phyloP scores from a whole-genome alignment of 2,888 invertebrate species.

The Bellardia bayeri region DNA sequence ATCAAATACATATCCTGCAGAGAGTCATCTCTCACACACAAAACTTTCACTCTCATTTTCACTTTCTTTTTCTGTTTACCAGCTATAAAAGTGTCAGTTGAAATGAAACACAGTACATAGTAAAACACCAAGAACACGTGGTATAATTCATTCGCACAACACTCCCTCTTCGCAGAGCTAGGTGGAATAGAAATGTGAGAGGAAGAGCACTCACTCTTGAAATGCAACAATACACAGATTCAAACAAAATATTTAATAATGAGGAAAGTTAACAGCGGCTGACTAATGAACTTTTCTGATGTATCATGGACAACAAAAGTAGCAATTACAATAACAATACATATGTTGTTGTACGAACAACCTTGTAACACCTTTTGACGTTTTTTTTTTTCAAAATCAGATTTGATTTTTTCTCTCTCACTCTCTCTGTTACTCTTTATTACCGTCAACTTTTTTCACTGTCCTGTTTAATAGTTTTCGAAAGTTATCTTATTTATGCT shows the following conservation, averaged over 20 bases:
- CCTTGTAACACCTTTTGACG: conserved; percentile 42
- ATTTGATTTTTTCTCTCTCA: background rate
- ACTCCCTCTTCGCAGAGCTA: background rate
- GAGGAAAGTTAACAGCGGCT: conserved; percentile 44
- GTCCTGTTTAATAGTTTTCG: background rate
- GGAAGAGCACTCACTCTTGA: background rate
- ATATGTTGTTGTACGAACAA: conserved; percentile 5
- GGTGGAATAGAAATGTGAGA: background rate
- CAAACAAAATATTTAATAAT: conserved; percentile 5
- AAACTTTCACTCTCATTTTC: background rate
- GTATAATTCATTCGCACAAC: background rate
- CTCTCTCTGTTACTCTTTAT: background rate
- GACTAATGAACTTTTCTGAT: conserved; percentile 62
- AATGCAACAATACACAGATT: background rate
- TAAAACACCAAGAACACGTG: conserved; percentile 39
- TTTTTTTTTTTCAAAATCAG: background rate
- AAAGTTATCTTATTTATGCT: background rate
- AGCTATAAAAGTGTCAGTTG: conserved; percentile 18
- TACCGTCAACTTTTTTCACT: background rate
- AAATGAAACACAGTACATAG: no score
- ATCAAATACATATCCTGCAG: background rate
- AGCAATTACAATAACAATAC: conserved; percentile 7
- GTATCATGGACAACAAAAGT: conserved; percentile 4
- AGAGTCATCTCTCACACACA: background rate
- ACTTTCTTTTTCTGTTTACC: background rate